Evolutionary conservation across 2,797 vertebrate genomes (phyloP), one percentile per base, ranked within the genome.

Genomic region (Myiotriccus ornatus): DNA sequence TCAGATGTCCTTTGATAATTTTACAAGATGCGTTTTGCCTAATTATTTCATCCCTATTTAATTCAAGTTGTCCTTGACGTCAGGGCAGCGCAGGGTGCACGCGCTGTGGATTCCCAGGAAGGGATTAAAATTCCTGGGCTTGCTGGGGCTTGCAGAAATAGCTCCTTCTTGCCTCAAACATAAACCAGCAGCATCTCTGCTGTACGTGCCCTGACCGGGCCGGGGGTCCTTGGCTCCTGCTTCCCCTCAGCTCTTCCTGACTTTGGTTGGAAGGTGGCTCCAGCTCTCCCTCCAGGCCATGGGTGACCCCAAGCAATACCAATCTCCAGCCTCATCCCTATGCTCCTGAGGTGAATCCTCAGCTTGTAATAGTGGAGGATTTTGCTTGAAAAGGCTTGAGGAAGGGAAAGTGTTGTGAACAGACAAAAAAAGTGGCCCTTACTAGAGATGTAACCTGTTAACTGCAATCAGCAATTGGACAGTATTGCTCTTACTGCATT

Each of bases 141-240:
- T 89, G 88, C 46, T 63, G 44, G 22, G 64, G 27, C 88, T 89
- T 86, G 94, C 37, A 77, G 64, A 76, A 92, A 25, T 68, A 56
- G 18, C 27, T 92, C 4, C 14, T 84, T 63, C 59, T 92, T 6
- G 5, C 74, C 35, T 89, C 68, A 70, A 5, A 39, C n/a, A 57
- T 19, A 17, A 62, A 27, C 11, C 24, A 65, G 27, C 53, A 62
- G 43, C 70, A 65, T 39, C 69, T 86, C 46, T 75, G 28, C 53
- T 21, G 5, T n/a, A 32, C 0, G 0, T 2, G 2, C 32, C 30
- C 8, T 0, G 0, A 17, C 23, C 1, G 1, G 10, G 55, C 37
- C 2, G 1, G 50, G 24, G 20, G 6, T 34, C 34, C 35, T 63
- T 3, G 6, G 39, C 28, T 87, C 22, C 37, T 65, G 24, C 20